phyloP scores from a whole-genome alignment of 2,888 invertebrate genomes.

The Drosophila macrothrix region DNA sequence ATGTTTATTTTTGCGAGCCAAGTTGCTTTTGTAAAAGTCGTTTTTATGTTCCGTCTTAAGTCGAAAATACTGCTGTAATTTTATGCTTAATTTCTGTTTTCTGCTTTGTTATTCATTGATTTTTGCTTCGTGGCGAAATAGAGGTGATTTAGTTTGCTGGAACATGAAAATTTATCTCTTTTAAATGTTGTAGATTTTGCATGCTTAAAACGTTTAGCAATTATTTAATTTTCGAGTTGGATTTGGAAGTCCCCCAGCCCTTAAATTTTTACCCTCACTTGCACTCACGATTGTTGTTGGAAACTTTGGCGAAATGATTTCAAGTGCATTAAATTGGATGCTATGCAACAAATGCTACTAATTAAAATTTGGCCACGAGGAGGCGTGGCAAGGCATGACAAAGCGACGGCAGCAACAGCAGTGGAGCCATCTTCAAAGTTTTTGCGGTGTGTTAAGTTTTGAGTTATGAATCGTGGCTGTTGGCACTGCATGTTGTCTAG shows the following conservation, averaged over 20 bases:
- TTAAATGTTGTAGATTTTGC: slow-evolving; percentile 62
- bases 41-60: background rate
- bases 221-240: slow-evolving; percentile 69
- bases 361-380: slow-evolving; percentile 68
- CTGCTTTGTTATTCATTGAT: too few species aligned
- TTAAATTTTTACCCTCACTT: background rate
- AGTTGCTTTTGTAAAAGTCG: background rate
- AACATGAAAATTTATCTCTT: slow-evolving; percentile 17
- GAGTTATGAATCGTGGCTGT: slow-evolving; percentile 54
- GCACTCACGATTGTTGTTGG: slow-evolving; percentile 42
- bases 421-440: slow-evolving; percentile 54
- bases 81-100: background rate
- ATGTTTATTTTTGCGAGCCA: background rate
- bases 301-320: slow-evolving; percentile 71
- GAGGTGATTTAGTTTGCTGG: slow-evolving; percentile 3
- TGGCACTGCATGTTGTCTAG: slow-evolving; percentile 35
- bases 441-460: slow-evolving; percentile 61
- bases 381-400: slow-evolving; percentile 44
- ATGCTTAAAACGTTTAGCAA: slow-evolving; percentile 74
- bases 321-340: slow-evolving; percentile 79
- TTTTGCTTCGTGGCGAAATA: background rate
- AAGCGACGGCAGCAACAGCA: slow-evolving; percentile 6
- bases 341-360: slow-evolving; percentile 78
- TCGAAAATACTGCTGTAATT: background rate
- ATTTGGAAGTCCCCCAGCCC: slow-evolving; percentile 21